Evolutionary conservation across 92 coral and sea anemone species (phyloP).

Genomic region (Porites divaricata): DNA sequence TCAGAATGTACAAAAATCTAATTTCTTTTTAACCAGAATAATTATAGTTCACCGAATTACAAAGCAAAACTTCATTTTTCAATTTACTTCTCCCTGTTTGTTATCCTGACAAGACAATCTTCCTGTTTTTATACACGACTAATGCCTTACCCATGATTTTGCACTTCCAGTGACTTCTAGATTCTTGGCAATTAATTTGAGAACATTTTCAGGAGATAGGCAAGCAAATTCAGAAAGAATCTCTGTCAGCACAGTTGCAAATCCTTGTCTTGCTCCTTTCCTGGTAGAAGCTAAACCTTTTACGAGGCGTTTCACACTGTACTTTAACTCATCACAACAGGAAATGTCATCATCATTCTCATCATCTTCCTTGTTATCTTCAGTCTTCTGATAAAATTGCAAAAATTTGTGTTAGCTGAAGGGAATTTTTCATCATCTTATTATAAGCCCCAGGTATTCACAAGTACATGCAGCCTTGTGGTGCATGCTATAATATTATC

Average conservation of each 20-base stretch:
- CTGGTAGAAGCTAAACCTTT: constrained; percentile 97
- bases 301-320: constrained; percentile 83
- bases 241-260: constrained; percentile 92
- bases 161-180: constrained; percentile 72
- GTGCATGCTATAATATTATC: too few species aligned
- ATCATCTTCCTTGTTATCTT: constrained; percentile 22
- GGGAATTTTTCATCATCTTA: too few species aligned
- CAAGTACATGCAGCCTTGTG: too few species aligned
- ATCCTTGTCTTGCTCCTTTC: constrained; percentile 97
- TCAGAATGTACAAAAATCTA: too few species aligned
- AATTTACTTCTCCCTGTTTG: too few species aligned
- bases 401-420: not conserved
- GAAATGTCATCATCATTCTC: not conserved
- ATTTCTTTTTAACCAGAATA: too few species aligned
- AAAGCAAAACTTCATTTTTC: too few species aligned
- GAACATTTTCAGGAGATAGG: constrained; percentile 62
- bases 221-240: constrained; percentile 77
- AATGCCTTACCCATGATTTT: constrained; percentile 79
- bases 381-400: not conserved
- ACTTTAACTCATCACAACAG: constrained; percentile 77
- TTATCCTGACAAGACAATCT: too few species aligned
- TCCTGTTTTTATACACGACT: too few species aligned
- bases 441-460: not conserved
- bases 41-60: too few species aligned
- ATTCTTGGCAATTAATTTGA: constrained; percentile 66